A percentile compares a stretch with the other conserved stretches of the same genome.
Evolutionary conservation across 1,140 invertebrate genomes (phyloP).

Genomic region (Diplogasteroides magnus): DNA sequence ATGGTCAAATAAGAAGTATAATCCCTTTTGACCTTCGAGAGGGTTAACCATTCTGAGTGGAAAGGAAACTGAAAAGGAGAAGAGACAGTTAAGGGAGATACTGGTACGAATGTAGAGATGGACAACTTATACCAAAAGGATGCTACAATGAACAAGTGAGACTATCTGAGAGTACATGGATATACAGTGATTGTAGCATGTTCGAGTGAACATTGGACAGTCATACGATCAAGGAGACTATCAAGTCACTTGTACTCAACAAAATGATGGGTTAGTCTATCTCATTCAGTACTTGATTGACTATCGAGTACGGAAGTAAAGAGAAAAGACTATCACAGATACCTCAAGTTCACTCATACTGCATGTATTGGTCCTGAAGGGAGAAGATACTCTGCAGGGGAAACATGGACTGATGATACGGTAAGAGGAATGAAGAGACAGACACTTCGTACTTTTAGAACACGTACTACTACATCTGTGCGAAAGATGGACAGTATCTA

Average conservation of each 20-base stretch:
- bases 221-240: constrained; percentile 30
- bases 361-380: constrained; percentile 28
- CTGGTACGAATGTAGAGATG: constrained; percentile 31
- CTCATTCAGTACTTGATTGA: no score
- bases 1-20: no score
- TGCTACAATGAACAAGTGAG: constrained; percentile 27
- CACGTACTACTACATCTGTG: constrained; percentile 33
- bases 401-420: constrained; percentile 33
- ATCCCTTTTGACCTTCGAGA: no score
- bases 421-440: constrained; percentile 9
- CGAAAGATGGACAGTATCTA: constrained; percentile 26
- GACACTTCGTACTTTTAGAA: constrained; percentile 10
- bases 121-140: constrained; percentile 24
- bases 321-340: no score
- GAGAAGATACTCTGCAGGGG: constrained; percentile 17
- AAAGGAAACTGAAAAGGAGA: no score
- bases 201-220: no score
- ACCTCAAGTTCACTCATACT: constrained; percentile 33
- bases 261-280: background rate
- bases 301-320: no score
- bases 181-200: no score
- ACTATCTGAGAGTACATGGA: no score
- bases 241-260: constrained; percentile 23
- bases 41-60: no score
- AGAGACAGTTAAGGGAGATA: constrained; percentile 29